Evolutionary conservation across 2,888 invertebrate genomes (phyloP).

Genomic region (Dyspetes luteomarginatus): DNA sequence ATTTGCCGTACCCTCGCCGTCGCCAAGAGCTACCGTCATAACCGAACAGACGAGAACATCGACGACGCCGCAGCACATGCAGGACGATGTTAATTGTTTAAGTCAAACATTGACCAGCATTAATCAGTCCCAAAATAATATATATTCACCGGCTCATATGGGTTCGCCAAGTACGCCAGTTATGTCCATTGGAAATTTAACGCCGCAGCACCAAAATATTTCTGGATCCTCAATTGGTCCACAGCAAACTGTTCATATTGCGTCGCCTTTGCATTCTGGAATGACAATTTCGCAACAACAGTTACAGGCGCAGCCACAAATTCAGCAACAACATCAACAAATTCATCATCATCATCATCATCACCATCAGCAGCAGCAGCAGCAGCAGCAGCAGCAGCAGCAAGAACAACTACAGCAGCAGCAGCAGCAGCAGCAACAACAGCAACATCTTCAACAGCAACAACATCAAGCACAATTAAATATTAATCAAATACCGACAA

Average conservation of each 20-base stretch:
- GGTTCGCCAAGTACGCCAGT: constrained; percentile 77
- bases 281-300: constrained; percentile 71
- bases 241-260: constrained; percentile 73
- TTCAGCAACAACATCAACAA: constrained; percentile 46
- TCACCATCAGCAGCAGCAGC: constrained; percentile 33
- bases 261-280: constrained; percentile 74
- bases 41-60: constrained; percentile 81
- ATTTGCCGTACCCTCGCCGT: constrained; percentile 86
- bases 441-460: constrained; percentile 51
- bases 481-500: constrained; percentile 73
- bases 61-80: constrained; percentile 79
- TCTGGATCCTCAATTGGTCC: constrained; percentile 70
- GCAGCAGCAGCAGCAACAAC: constrained; percentile 22
- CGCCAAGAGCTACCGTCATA: constrained; percentile 79
- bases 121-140: constrained; percentile 78
- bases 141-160: constrained; percentile 82
- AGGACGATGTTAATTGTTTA: constrained; percentile 77
- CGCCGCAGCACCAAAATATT: constrained; percentile 74
- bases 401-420: constrained; percentile 8
- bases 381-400: constrained; percentile 12
- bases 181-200: constrained; percentile 74
- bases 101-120: constrained; percentile 75
- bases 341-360: constrained; percentile 18
- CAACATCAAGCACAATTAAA: constrained; percentile 66
- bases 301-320: constrained; percentile 37